Evolutionary conservation across 2,797 vertebrate genomes (phyloP), one percentile per base, ranked within the genome.

Genomic region (Onychomys torridus): DNA sequence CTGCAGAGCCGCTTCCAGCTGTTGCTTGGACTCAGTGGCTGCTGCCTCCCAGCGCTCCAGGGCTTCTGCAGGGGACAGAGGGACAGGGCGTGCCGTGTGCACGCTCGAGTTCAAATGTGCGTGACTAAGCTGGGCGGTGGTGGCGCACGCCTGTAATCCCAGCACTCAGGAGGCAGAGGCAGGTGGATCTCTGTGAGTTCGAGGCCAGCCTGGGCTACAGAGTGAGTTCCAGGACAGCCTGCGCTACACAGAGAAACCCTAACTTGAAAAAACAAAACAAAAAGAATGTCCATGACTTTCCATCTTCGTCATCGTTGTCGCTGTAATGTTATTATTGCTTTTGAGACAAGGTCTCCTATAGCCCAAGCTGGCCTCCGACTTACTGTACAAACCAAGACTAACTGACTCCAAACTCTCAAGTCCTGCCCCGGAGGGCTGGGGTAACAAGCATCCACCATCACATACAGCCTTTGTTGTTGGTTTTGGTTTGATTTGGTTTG

Each of bases 41-140:
- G 40, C 94, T 2, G 73, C 94, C 89, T 97, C 94, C 96, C 97
- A 95, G 59, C 84, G 95, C 29, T 81, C 86, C 55, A 98, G 76
- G 49, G 95, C 97, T 11, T 96, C 98, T 98, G 93, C 65, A 10
- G 78, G 87, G 73, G 5, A 61, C 75, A 32, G 84, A 27, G 17
- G 7, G 14, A 1, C 71, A 7, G 65, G 78, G 59, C 12, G 3
- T 16, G 27, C 21, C 73, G 1, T 46, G 32, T 43, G 40, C 21
- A 40, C 37, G 67, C 43, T 67, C 67, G 32, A 67, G 32, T 85
- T 67, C 34, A 85, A 85, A 49, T 85, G 46, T 23, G 34, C 81
- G 13, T 63, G 57, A 83, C 57, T 82, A 40, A 25, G 5, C 37
- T 40, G 71, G n/a, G n/a, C n/a, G 21, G 5, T 23, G 69, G 71